A percentile compares a stretch with the other conserved stretches of the same genome.
phyloP scores from a whole-genome alignment of 1,140 invertebrate genomes.

The Rhizoglyphus robini region DNA sequence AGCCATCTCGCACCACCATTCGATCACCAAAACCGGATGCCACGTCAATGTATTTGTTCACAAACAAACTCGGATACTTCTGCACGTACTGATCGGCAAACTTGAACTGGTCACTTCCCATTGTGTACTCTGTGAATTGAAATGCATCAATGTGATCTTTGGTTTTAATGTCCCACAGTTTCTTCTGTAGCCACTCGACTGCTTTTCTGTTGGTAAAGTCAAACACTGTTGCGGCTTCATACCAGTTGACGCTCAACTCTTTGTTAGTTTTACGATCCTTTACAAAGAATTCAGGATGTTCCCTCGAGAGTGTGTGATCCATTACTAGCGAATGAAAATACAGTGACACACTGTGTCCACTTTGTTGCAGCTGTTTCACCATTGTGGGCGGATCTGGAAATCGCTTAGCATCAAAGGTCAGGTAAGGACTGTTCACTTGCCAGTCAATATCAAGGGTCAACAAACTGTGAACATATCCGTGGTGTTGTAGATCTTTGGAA shows the following conservation, averaged over 20 bases:
- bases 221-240: slow-evolving; percentile 43
- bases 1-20: slow-evolving; percentile 55
- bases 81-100: slow-evolving; percentile 26
- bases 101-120: slow-evolving; percentile 30
- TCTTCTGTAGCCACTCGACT: slow-evolving; percentile 53
- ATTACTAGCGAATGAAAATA: slow-evolving; percentile 90
- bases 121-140: slow-evolving; percentile 84
- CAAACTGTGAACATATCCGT: slow-evolving; percentile 60
- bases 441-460: slow-evolving; percentile 87
- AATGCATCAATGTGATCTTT: slow-evolving; percentile 62
- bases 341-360: slow-evolving; percentile 57
- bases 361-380: slow-evolving; percentile 42
- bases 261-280: too few relatives aligned
- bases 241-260: too few relatives aligned
- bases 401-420: slow-evolving; percentile 52
- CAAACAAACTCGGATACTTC: slow-evolving; percentile 48
- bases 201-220: slow-evolving; percentile 65
- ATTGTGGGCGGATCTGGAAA: slow-evolving; percentile 51
- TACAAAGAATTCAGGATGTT: too few relatives aligned
- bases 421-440: slow-evolving; percentile 73
- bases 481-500: slow-evolving; percentile 49
- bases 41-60: slow-evolving; percentile 44
- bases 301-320: too few relatives aligned
- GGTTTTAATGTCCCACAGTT: slow-evolving; percentile 45
- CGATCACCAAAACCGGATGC: slow-evolving; percentile 48